Conservation (phyloP, 2,888 invertebrate species). For the Erynnis tages region DNA sequence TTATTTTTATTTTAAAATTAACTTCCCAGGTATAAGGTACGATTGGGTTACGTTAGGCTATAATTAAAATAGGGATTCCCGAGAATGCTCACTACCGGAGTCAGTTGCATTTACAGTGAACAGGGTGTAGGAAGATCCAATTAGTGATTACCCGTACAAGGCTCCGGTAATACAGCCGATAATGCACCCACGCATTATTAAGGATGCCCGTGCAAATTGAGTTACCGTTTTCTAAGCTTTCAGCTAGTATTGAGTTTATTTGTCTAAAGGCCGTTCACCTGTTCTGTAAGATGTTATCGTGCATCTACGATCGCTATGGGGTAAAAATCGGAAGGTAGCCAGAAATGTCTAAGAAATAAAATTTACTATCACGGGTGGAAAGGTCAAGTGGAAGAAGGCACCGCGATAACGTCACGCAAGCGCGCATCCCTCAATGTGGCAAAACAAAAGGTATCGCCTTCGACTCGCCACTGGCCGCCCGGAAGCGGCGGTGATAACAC, state of each 20-base stretch:
- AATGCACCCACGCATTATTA: constrained; percentile 40
- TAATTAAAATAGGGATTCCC: no score
- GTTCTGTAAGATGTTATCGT: constrained; percentile 49
- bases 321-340: constrained; percentile 48
- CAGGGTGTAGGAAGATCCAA: constrained; percentile 47
- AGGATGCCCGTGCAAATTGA: constrained; percentile 46
- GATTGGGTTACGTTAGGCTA: no score
- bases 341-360: constrained; percentile 67
- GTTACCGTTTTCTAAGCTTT: constrained; percentile 38
- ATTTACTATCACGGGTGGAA: constrained; percentile 72
- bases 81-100: constrained; percentile 27
- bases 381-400: constrained; percentile 65
- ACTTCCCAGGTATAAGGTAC: no score
- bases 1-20: no score
- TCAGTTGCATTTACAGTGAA: constrained; percentile 43
- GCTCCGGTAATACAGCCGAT: constrained; percentile 33
- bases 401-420: constrained; percentile 75
- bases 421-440: constrained; percentile 75
- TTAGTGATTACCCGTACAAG: constrained; percentile 44
- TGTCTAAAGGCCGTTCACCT: constrained; percentile 1
- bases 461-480: constrained; percentile 73
- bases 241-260: constrained; percentile 32
- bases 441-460: constrained; percentile 79
- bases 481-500: constrained; percentile 72
- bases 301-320: constrained; percentile 50